Evolutionary conservation across 1,140 invertebrate species (phyloP).

Genomic region (Drosophila ambigua): DNA sequence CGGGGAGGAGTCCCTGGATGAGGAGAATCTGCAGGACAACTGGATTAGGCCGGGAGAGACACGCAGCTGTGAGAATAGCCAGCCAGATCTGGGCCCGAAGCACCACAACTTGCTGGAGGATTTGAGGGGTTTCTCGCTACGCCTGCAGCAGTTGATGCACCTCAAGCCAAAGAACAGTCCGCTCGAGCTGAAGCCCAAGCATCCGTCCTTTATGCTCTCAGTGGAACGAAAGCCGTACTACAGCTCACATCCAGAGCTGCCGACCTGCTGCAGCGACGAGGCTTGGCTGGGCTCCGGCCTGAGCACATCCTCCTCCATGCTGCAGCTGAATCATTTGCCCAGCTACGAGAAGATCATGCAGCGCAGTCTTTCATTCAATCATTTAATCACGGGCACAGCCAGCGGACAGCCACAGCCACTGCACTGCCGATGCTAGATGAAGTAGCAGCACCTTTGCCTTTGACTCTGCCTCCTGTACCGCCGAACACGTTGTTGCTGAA

Average conservation of each 20-base stretch:
- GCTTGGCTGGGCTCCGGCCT: conserved; percentile 31
- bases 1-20: conserved; percentile 34
- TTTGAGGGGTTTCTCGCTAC: conserved; percentile 67
- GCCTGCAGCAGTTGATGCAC: conserved; percentile 63
- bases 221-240: conserved; percentile 69
- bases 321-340: conserved; percentile 62
- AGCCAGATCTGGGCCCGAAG: conserved; percentile 56
- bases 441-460: background rate
- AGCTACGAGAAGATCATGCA: conserved; percentile 45
- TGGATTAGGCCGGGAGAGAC: conserved; percentile 81
- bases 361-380: conserved; percentile 42
- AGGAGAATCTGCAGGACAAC: conserved; percentile 64
- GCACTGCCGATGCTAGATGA: background rate
- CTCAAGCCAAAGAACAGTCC: conserved; percentile 29
- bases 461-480: background rate
- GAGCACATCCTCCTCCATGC: conserved; percentile 56
- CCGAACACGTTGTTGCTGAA: conserved; percentile 38
- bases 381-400: conserved; percentile 11
- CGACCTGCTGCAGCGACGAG: conserved; percentile 40
- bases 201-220: conserved; percentile 28
- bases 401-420: no score
- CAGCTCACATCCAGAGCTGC: conserved; percentile 73
- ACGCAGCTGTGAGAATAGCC: conserved; percentile 63
- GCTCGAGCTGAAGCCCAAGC: conserved; percentile 12
- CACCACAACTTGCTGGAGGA: conserved; percentile 68